phyloP scores from a whole-genome alignment of 2,888 invertebrate species.

The Brachypterus glaber region DNA sequence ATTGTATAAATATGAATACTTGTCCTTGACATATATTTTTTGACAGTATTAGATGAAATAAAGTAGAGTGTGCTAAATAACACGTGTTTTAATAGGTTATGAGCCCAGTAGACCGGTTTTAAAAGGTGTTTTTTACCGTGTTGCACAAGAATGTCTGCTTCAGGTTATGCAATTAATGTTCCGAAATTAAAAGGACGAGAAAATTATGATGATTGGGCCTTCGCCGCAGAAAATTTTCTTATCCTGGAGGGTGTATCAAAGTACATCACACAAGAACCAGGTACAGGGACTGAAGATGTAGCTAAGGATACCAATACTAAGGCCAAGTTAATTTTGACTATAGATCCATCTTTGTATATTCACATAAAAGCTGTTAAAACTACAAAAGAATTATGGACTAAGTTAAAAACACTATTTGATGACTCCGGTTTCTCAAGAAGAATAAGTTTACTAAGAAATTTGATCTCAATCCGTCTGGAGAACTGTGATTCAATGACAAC shows the following conservation, averaged over 20 bases:
- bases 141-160: constrained; percentile 4
- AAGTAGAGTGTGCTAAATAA: no score
- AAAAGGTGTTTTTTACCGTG: no score
- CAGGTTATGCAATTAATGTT: constrained; percentile 13
- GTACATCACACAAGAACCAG: no score
- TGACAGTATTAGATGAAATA: no score
- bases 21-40: no score
- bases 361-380: constrained; percentile 21
- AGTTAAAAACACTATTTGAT: constrained; percentile 14
- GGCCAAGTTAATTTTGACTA: constrained; percentile 26
- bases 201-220: constrained; percentile 19
- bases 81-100: constrained; percentile 8
- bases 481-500: constrained; percentile 2
- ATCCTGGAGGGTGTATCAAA: constrained; percentile 14
- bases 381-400: constrained; percentile 14
- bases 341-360: constrained; percentile 24
- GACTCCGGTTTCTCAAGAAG: constrained; percentile 14
- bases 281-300: no score
- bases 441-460: constrained; percentile 17
- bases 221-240: constrained; percentile 17
- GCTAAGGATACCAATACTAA: constrained; percentile 21
- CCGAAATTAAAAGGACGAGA: constrained; percentile 17
- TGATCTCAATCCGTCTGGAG: constrained; percentile 20
- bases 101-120: constrained; percentile 1
- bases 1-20: no score